Percentiles rank a stretch among this genome's conserved stretches.
These are phyloP conservation scores for Drosophila robusta DNA, from an alignment of 2,888 invertebrate species.

Conservation along the genomic window DNA sequence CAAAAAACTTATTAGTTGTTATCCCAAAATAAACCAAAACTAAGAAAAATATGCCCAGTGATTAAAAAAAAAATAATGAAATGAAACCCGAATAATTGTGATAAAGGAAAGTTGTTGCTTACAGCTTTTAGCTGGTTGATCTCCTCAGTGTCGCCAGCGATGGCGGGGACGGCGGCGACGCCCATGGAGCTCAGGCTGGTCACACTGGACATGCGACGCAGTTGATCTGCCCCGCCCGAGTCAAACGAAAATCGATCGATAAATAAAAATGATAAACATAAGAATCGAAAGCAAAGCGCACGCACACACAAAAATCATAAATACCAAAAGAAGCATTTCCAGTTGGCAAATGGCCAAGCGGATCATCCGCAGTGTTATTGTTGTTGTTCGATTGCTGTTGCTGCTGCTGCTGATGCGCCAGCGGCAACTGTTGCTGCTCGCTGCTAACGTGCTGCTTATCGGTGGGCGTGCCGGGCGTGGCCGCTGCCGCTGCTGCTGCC, in stretches of 20 bases:
- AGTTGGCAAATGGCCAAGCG: constrained; percentile 81
- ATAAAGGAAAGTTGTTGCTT: constrained; percentile 74
- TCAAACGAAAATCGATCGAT: constrained; percentile 24
- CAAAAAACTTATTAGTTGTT: neutral
- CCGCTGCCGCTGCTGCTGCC: constrained; percentile 12
- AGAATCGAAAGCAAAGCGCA: constrained; percentile 26
- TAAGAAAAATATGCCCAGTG: neutral
- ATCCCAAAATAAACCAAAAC: neutral
- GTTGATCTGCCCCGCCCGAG: constrained; percentile 65
- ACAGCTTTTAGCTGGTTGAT: constrained; percentile 85
- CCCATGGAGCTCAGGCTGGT: constrained; percentile 65
- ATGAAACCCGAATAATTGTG: neutral
- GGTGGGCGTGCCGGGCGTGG: constrained; percentile 16
- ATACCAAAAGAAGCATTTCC: constrained; percentile 83
- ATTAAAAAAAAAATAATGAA: neutral
- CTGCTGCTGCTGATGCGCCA: constrained; percentile 58
- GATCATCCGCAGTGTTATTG: constrained; percentile 69
- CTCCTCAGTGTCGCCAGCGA: constrained; percentile 82
- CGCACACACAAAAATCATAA: constrained; percentile 58
- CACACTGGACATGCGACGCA: constrained; percentile 85
- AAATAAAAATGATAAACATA: constrained; percentile 37
- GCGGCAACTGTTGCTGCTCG: constrained; percentile 29
- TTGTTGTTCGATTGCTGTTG: constrained; percentile 16
- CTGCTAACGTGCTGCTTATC: constrained; percentile 14
- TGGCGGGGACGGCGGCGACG: constrained; percentile 65